Conservation (phyloP, 1,140 invertebrate species). For the Lycorma delicatula region DNA sequence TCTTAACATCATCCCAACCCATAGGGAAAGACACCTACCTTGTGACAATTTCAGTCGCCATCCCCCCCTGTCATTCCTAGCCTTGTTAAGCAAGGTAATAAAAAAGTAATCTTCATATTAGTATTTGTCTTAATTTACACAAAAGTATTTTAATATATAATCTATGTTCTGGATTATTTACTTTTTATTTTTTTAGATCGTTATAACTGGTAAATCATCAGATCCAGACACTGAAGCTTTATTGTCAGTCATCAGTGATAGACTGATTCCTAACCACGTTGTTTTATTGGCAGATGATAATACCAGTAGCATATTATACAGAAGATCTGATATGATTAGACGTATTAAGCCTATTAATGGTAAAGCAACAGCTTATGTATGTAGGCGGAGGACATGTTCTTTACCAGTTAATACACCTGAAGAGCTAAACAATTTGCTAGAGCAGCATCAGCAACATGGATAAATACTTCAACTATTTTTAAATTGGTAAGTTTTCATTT, state of each 20-base stretch:
- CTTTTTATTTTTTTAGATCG: slow-evolving; percentile 43
- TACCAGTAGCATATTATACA: slow-evolving; percentile 37
- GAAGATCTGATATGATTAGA: slow-evolving; percentile 28
- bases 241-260: slow-evolving; percentile 53
- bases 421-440: slow-evolving; percentile 53
- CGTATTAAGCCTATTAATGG: slow-evolving; percentile 42
- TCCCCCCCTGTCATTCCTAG: too few relatives aligned
- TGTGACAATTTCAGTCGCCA: too few relatives aligned
- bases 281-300: slow-evolving; percentile 55
- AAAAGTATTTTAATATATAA: background rate
- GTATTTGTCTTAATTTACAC: background rate
- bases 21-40: too few relatives aligned
- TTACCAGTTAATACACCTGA: slow-evolving; percentile 63
- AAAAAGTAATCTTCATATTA: background rate
- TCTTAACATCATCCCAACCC: too few relatives aligned
- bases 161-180: background rate
- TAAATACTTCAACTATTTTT: too few relatives aligned
- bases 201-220: slow-evolving; percentile 53
- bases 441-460: background rate
- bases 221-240: slow-evolving; percentile 57
- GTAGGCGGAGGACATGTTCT: slow-evolving; percentile 66
- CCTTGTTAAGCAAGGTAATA: background rate
- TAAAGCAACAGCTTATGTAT: slow-evolving; percentile 68
- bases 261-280: slow-evolving; percentile 59
- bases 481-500: too few relatives aligned